phyloP scores from a whole-genome alignment of 2,113 vertebrate species.

The Ailuropoda melanoleuca region DNA sequence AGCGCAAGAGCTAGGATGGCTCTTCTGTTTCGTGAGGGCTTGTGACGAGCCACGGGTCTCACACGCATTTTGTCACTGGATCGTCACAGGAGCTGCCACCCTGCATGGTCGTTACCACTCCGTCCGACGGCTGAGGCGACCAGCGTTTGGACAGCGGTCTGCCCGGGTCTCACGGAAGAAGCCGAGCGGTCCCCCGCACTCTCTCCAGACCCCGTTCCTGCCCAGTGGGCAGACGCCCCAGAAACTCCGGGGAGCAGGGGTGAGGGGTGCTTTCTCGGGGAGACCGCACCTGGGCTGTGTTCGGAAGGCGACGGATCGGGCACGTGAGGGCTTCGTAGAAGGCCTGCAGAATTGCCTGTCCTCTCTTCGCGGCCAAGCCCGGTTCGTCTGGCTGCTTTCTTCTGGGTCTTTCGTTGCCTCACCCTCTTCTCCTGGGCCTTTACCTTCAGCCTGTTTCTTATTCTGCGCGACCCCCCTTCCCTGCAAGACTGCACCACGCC shows the following conservation, averaged over 20 bases:
- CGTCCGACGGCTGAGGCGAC: not conserved
- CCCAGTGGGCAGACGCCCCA: not conserved
- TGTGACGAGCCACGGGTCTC: not conserved
- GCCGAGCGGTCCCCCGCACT: not conserved
- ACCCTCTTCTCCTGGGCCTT: not conserved
- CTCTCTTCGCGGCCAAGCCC: accelerated
- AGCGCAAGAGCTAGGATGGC: not conserved
- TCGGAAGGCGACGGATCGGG: not conserved
- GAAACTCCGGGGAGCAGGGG: no score
- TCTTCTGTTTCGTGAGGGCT: not conserved
- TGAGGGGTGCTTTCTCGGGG: not conserved
- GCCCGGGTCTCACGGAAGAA: not conserved
- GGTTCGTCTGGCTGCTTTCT: not conserved
- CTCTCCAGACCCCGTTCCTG: not conserved
- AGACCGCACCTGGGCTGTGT: not conserved
- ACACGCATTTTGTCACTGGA: not conserved
- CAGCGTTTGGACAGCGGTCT: accelerated
- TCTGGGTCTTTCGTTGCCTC: not conserved
- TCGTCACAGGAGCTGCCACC: not conserved
- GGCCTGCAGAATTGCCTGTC: not conserved
- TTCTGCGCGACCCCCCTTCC: not conserved
- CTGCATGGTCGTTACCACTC: not conserved
- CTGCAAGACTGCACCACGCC: accelerated
- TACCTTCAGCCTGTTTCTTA: not conserved
- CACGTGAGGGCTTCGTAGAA: not conserved